Evolutionary conservation across 2,888 invertebrate genomes (phyloP), one percentile per base, ranked within the genome.

Genomic region (Mycalesis mineus): DNA sequence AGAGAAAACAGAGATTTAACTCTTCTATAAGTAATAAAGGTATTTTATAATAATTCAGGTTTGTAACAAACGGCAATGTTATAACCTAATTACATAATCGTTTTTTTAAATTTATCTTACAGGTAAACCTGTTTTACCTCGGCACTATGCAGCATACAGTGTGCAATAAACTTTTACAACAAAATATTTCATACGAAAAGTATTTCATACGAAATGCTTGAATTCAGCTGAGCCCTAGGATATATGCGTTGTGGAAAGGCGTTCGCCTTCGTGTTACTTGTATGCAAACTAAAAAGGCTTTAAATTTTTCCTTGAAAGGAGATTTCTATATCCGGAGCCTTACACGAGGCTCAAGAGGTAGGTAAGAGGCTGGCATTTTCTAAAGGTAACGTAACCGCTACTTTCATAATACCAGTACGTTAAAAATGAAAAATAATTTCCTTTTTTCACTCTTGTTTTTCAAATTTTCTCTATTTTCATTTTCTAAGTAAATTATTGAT

Each of bases 281-380:
- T 48, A 36, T 49, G 49, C 49, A 49, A 49, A 49, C 49, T 17
- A 22, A 49, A 37, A 49, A 49, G 37, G 49, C 22, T 49, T 49
- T 22, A 49, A 49, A 49, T 49, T 49, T n/a, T 49, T 49, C 36
- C 37, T 49, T 37, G 37, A n/a, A 36, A 37, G 14, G 36, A 49
- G 28, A 49, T 37, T 49, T 49, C 17, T 49, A 49, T 49, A 49
- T 37, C 37, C 37, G 37, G 22, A 49, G 7, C 49, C 22, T 28
- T 37, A 49, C 22, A 37, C n/a, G 37, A 9, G 13, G 31, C 11
- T 47, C 29, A 47, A 29, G 9, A 47, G 11, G 45, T 31, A 31
- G 31, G 31, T 15, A 45, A 45, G 14, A 47, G 45, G 14, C 29
- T 47, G 31, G 29, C 45, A 47, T 47, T 47, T 47, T 47, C 45